Conservation (phyloP, 2,797 vertebrate genomes). For the Tinamus major region DNA sequence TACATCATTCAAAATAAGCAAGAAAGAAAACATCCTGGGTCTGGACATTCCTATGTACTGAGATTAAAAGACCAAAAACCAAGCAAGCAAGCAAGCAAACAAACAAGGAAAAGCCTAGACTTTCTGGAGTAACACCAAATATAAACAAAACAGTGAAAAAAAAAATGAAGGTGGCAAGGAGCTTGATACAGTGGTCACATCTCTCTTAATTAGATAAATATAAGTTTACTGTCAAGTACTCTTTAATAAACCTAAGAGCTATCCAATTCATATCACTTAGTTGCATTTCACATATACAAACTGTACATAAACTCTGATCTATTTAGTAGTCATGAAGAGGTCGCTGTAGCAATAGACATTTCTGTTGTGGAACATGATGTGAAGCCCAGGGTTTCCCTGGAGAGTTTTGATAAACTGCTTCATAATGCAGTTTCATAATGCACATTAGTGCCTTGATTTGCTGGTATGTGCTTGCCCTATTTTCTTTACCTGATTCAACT, state of each 20-base stretch:
- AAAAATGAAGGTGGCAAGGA: not conserved
- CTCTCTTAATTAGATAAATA: constrained; percentile 41
- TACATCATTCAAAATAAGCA: not conserved
- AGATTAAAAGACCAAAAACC: not conserved
- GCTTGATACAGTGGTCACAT: not conserved
- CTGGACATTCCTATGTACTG: rapidly evolving
- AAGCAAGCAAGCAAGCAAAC: not conserved
- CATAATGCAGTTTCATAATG: not conserved
- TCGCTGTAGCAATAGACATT: not conserved
- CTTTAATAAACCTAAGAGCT: constrained; percentile 17
- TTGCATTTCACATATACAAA: not conserved
- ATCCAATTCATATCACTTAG: constrained; percentile 12
- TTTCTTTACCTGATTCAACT: not conserved
- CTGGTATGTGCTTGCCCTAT: not conserved
- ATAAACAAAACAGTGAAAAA: not conserved
- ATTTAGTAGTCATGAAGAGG: not conserved
- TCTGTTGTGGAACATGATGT: not conserved
- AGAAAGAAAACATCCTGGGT: not conserved
- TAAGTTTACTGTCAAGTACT: not conserved
- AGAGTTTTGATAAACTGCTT: not conserved
- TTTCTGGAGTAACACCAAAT: not conserved
- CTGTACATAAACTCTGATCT: not conserved
- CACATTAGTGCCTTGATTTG: not conserved
- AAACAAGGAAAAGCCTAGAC: not conserved
- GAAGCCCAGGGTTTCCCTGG: not conserved